Percentiles rank a stretch among this genome's conserved stretches.
These are phyloP conservation scores for Lytechinus variegatus DNA, from an alignment of 35 echinoderm and acorn worm genomes.

Conservation along the genomic window DNA sequence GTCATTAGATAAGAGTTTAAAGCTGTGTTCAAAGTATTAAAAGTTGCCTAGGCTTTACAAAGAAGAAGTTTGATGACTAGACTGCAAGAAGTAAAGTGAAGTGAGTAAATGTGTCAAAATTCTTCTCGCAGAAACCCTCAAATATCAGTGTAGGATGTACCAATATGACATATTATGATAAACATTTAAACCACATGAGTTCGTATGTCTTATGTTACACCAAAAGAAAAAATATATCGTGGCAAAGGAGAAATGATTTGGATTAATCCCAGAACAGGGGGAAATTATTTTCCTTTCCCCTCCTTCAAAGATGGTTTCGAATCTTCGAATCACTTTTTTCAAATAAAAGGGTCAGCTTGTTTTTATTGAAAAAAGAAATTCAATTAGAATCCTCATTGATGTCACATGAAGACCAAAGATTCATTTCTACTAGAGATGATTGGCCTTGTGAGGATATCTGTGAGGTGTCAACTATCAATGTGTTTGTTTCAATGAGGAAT, in stretches of 20 bases:
- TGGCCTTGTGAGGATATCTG: background rate
- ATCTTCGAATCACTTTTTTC: background rate
- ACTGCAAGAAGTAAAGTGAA: background rate
- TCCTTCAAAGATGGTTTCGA: background rate
- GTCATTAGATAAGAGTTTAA: background rate
- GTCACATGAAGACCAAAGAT: background rate
- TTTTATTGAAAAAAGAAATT: background rate
- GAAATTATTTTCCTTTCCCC: constrained; percentile 10
- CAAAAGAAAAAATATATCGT: background rate
- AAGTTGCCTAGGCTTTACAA: background rate
- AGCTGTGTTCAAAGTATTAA: background rate
- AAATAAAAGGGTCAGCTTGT: background rate
- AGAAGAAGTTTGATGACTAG: background rate
- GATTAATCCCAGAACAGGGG: background rate
- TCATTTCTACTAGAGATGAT: background rate
- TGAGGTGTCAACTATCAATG: background rate
- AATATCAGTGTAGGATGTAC: background rate
- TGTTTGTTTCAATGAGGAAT: background rate
- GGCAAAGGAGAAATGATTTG: background rate
- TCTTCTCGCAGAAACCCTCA: background rate
- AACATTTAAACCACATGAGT: constrained; percentile 21
- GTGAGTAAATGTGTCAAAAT: background rate
- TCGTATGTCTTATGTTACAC: background rate
- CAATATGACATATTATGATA: background rate
- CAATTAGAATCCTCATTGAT: background rate